phyloP scores from a whole-genome alignment of 2,113 vertebrate species.

The Phylloscopus whistleri region DNA sequence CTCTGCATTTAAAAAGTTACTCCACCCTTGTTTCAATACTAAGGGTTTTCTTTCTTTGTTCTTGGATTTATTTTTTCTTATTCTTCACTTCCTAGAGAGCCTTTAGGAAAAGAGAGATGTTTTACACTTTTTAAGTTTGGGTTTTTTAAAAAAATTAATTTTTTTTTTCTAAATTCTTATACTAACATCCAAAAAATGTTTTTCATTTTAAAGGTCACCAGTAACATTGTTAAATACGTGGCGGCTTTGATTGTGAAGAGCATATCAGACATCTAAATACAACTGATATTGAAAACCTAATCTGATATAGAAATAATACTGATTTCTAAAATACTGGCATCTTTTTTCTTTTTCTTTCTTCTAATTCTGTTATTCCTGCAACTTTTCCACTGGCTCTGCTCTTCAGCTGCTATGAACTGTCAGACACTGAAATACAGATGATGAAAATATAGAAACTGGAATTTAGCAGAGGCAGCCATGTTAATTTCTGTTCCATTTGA shows the following conservation, averaged over 20 bases:
- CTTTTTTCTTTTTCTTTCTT: background rate
- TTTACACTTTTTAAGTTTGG: background rate
- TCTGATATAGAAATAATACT: background rate
- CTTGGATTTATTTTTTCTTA: background rate
- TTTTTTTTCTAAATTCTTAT: background rate
- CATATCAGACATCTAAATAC: background rate
- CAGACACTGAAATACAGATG: background rate
- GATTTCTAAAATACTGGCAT: background rate
- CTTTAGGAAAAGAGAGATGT: background rate
- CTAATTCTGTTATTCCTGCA: background rate
- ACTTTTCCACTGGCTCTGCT: constrained; percentile 5
- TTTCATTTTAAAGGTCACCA: background rate
- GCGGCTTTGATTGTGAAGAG: background rate
- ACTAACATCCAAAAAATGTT: background rate
- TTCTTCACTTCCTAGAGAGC: background rate
- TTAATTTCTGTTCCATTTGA: constrained; percentile 59
- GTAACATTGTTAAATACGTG: background rate
- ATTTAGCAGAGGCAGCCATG: constrained; percentile 43
- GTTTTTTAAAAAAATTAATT: background rate
- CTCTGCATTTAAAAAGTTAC: background rate
- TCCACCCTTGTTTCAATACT: background rate
- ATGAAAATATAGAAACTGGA: background rate
- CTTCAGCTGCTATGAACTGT: background rate
- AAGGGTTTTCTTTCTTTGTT: background rate
- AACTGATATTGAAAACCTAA: background rate